Percentiles rank a stretch among this genome's conserved stretches.
These are phyloP conservation scores for Phlogophora meticulosa DNA, from an alignment of 2,888 invertebrate species.

Conservation along the genomic window DNA sequence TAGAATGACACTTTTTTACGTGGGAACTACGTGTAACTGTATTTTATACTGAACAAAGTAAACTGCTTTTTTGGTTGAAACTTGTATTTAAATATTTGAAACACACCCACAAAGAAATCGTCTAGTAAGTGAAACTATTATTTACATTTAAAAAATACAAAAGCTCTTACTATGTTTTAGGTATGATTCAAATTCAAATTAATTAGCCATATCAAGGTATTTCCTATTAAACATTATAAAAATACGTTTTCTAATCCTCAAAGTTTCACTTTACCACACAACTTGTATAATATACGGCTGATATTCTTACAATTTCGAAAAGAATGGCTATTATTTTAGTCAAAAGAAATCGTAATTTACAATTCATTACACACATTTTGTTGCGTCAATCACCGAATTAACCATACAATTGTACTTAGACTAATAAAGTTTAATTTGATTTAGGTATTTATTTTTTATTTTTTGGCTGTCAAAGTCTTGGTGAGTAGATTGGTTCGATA, in stretches of 20 bases:
- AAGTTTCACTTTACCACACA: not conserved
- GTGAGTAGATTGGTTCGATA: not conserved
- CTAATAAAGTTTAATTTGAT: constrained; percentile 7
- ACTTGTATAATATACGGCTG: not conserved
- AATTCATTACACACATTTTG: constrained; percentile 14
- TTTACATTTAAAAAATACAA: not conserved
- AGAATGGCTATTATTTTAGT: not conserved
- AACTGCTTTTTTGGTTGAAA: not conserved
- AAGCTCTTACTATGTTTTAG: not conserved
- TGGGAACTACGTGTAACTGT: not conserved
- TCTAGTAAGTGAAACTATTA: not conserved
- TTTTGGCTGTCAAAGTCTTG: not conserved
- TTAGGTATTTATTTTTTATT: not conserved
- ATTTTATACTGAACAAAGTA: not conserved
- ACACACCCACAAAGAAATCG: not conserved
- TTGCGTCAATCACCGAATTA: constrained; percentile 2
- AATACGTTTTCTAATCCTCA: not conserved
- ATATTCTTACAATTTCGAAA: not conserved
- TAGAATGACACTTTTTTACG: not conserved
- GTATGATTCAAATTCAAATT: not conserved
- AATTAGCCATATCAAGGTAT: not conserved
- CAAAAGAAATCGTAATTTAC: constrained; percentile 20
- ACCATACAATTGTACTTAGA: not conserved
- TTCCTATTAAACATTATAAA: not conserved
- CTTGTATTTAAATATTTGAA: no score